A percentile compares a stretch with the other conserved stretches of the same genome.
phyloP scores from a whole-genome alignment of 2,797 vertebrate genomes.

The Hypotaenidia philippensis region DNA sequence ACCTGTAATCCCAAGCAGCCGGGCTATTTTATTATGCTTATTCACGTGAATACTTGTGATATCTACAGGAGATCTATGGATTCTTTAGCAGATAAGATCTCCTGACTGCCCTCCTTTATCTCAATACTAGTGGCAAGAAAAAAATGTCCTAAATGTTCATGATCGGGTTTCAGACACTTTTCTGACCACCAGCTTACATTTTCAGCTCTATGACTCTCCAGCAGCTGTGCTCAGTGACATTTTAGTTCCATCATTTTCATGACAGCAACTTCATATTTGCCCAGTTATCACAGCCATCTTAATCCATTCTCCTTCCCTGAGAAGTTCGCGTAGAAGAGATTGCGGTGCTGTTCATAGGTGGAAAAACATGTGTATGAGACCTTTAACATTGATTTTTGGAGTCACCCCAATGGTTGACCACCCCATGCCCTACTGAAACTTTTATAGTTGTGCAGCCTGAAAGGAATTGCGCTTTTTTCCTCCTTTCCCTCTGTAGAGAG shows the following conservation, averaged over 20 bases:
- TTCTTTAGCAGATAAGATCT: constrained; percentile 47
- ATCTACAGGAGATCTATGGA: constrained; percentile 49
- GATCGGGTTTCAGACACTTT: not conserved
- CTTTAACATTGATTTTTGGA: not conserved
- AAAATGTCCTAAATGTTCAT: not conserved
- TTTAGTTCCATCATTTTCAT: not conserved
- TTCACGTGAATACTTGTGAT: constrained; percentile 35
- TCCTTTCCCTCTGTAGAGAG: not conserved
- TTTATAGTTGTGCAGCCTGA: not conserved
- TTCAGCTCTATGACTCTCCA: not conserved
- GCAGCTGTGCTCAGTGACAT: not conserved
- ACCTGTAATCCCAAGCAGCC: constrained; percentile 65
- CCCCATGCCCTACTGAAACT: not conserved
- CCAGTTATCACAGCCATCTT: not conserved
- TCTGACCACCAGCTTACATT: not conserved
- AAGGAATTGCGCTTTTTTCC: not conserved
- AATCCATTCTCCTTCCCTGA: not conserved
- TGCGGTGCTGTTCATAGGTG: not conserved
- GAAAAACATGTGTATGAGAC: not conserved
- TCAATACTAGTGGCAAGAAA: not conserved
- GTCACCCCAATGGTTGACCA: not conserved
- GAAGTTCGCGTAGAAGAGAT: not conserved
- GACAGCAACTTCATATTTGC: not conserved
- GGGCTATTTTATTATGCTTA: constrained; percentile 37
- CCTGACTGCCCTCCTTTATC: constrained; percentile 6